These are phyloP conservation scores for Aphidius gifuensis DNA, from an alignment of 1,140 invertebrate species.

Conservation along the genomic window DNA sequence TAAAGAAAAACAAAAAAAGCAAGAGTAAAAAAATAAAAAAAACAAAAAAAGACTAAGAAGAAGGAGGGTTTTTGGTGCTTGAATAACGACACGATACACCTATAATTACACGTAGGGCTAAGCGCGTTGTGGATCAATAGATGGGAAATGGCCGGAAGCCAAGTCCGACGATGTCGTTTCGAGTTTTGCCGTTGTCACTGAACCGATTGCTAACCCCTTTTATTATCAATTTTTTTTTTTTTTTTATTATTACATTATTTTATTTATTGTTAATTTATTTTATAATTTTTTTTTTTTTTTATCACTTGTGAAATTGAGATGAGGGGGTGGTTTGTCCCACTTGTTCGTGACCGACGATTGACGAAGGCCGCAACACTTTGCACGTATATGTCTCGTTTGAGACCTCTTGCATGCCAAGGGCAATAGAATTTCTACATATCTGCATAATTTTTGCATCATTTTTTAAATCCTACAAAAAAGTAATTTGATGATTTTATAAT, in stretches of 20 bases:
- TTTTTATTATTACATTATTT: too few species aligned
- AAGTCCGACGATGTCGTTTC: conserved; percentile 54
- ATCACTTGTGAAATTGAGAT: not conserved
- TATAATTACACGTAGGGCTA: conserved; percentile 50
- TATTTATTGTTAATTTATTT: too few species aligned
- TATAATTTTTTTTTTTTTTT: too few species aligned
- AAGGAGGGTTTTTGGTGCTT: conserved; percentile 1
- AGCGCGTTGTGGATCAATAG: conserved; percentile 52
- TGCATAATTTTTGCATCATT: not conserved
- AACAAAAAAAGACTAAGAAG: too few species aligned
- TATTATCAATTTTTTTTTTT: conserved; percentile 22
- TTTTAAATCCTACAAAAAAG: too few species aligned
- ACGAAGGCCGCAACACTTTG: conserved; percentile 16
- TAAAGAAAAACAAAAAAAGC: too few species aligned
- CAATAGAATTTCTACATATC: conserved; percentile 8
- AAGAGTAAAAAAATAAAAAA: too few species aligned
- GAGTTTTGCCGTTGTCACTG: conserved; percentile 53
- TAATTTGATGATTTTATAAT: too few species aligned
- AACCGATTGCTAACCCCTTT: conserved; percentile 43
- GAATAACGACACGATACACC: conserved; percentile 40
- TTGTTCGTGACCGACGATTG: conserved; percentile 22
- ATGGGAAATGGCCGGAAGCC: conserved; percentile 54
- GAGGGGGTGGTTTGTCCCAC: conserved; percentile 16
- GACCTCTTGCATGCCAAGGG: conserved; percentile 6
- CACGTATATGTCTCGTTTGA: conserved; percentile 8